Evolutionary conservation across 2,888 invertebrate species (phyloP), one percentile per base, ranked within the genome.

Genomic region (Pachliopta kotzebuea): DNA sequence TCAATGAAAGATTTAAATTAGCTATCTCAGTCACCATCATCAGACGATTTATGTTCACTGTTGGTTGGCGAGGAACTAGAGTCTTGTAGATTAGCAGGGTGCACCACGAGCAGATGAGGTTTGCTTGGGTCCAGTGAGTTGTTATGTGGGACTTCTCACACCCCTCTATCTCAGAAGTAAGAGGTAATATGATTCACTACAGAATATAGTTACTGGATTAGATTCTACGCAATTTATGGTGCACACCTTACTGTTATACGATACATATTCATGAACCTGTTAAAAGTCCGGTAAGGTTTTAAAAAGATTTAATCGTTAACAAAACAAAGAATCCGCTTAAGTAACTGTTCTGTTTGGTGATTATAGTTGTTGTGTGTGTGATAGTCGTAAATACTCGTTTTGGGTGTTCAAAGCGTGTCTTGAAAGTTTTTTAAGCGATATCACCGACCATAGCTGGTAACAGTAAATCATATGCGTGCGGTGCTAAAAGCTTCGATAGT

Each of bases 401-500:
- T 57, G 53, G 55, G 37, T 52, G 42, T 31, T 26, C 54, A 26
- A 26, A 60, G 54, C 42, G 42, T 20, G 50, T 29, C 52, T 29
- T 7, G 14, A 37, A 50, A 52, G 63, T 62, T 63, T 62, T 61
- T 68, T 70, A 63, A 67, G 69, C 74, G 72, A 72, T 75, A 75
- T 73, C 73, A 66, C 63, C 65, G 70, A 68, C 67, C 53, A 61
- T 56, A 50, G 69, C 69, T 72, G 74, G 74, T 69, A 69, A 75
- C 84, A 79, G 83, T 82, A 81, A 68, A 60, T 65, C 74, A 76
- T 72, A 74, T 73, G 75, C 75, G 72, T 73, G 70, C 71, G 69
- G 70, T 72, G 74, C 76, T 79, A 81, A 79, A 78, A 76, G 76
- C 74, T 77, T 72, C 72, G 70, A 23, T 42, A 24, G n/a, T 62